Evolutionary conservation across 2,797 vertebrate genomes (phyloP), one percentile per base, ranked within the genome.

Genomic region (Semotilus atromaculatus): DNA sequence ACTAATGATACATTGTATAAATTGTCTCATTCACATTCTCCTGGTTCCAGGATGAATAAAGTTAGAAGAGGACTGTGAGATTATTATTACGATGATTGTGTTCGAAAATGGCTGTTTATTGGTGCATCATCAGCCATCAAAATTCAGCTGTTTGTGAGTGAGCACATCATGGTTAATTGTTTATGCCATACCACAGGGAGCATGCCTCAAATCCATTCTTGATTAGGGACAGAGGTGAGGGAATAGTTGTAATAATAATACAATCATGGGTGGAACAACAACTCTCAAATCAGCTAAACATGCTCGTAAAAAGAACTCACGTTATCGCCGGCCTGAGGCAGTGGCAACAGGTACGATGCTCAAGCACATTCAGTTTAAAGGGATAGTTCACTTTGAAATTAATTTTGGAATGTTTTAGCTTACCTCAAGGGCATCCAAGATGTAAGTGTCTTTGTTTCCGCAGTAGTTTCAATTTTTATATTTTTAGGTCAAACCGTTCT

Each of bases 1-100:
- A 87, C 82, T 86, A 82, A 82, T 88, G 66, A 90, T 38, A 84
- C 45, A 72, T 77, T 70, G 67, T 85, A 58, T 51, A n/a, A n/a
- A n/a, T 83, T 75, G 48, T 77, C 34, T 75, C 23, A 62, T 66
- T 77, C 34, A 75, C 51, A 60, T 9, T 43, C 40, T 60, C 10
- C 73, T 11, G 29, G 31, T 75, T 62, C 23, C 48, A 70, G 79
- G 23, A 38, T 55, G 58, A 79, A 34, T 82, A 29, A 48, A 79
- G 73, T 74, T 43, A 67, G 66, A 72, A 76, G 71, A 76, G 31
- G 81, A 74, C 58, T 23, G 5, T 38, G 23, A 82, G 83, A 84
- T 75, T 74, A 81, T 75, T 74, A 81, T 84, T 81, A 18, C 34
- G 16, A 26, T 62, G 66, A 53, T 43, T 66, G 53, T 67, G 43